Conservation (phyloP, 2,113 vertebrate species). For the Nematolebias whitei region DNA sequence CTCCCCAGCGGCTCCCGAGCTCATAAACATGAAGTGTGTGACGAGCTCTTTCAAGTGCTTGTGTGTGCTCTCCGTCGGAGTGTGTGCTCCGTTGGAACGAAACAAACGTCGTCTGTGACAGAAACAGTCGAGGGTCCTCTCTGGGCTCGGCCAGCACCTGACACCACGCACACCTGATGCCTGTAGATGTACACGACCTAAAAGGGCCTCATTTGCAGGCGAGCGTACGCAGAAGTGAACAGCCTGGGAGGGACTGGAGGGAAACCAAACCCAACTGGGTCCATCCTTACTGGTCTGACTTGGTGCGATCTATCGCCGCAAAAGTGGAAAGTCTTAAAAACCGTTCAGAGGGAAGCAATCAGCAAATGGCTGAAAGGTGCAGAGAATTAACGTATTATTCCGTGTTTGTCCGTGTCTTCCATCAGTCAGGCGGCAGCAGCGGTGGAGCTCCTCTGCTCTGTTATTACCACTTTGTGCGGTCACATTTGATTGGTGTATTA, state of each 20-base stretch:
- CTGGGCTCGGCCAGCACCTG: conserved; percentile 70
- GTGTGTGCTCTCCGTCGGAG: conserved; percentile 1
- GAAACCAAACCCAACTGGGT: conserved; percentile 35
- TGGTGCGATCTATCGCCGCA: conserved; percentile 47
- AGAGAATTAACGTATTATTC: conserved; percentile 19
- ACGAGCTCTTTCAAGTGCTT: conserved; percentile 54
- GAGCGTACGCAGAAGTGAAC: not conserved
- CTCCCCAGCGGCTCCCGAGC: conserved; percentile 43
- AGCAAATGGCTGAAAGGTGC: conserved; percentile 15
- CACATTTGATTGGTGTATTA: conserved; percentile 67
- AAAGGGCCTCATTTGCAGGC: conserved; percentile 8
- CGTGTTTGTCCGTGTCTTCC: conserved; percentile 21
- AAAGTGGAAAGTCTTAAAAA: conserved; percentile 18
- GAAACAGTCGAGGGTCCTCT: conserved; percentile 66
- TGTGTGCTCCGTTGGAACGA: conserved; percentile 20
- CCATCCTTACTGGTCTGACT: conserved; percentile 44
- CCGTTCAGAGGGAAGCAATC: conserved; percentile 25
- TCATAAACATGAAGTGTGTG: conserved; percentile 43
- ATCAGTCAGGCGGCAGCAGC: conserved; percentile 17
- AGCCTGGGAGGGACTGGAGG: conserved; percentile 17
- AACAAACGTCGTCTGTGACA: conserved; percentile 53
- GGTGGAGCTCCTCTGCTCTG: conserved; percentile 23
- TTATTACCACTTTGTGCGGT: conserved; percentile 54
- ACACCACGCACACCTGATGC: conserved; percentile 77
- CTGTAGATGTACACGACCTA: conserved; percentile 31